Evolutionary conservation across 2,797 vertebrate genomes (phyloP).

Genomic region (Varecia variegata): DNA sequence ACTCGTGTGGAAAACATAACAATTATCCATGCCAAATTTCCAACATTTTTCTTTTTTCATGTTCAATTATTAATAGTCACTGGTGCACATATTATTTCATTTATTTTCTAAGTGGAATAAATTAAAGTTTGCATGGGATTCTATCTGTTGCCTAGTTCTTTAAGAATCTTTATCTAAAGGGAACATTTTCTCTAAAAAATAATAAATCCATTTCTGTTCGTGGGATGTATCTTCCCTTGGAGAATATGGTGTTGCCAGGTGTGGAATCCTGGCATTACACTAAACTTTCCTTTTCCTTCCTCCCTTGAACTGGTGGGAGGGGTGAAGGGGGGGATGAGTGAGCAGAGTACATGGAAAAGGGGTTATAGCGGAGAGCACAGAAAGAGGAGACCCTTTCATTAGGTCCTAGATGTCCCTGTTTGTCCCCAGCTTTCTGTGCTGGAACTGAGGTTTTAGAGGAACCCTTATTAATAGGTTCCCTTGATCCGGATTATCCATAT

Average conservation of each 20-base stretch:
- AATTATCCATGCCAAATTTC: constrained; percentile 49
- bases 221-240: neutral
- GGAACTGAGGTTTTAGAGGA: neutral
- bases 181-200: neutral
- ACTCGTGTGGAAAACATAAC: constrained; percentile 38
- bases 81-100: constrained; percentile 13
- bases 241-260: neutral
- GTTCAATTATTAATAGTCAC: constrained; percentile 56
- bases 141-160: neutral
- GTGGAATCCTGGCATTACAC: neutral
- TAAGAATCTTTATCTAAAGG: neutral
- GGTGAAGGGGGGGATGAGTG: neutral
- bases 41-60: constrained; percentile 20
- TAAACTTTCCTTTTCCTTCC: neutral
- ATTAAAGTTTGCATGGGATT: neutral
- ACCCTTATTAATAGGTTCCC: neutral
- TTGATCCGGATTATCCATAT: neutral
- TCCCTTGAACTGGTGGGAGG: neutral
- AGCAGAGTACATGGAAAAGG: neutral
- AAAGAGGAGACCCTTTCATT: neutral
- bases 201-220: neutral
- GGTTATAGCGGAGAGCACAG: no score
- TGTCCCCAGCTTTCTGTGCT: neutral
- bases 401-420: neutral
- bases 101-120: constrained; percentile 44